Evolutionary conservation across 2,113 vertebrate genomes (phyloP), one percentile per base, ranked within the genome.

Genomic region (Amia ocellicauda): DNA sequence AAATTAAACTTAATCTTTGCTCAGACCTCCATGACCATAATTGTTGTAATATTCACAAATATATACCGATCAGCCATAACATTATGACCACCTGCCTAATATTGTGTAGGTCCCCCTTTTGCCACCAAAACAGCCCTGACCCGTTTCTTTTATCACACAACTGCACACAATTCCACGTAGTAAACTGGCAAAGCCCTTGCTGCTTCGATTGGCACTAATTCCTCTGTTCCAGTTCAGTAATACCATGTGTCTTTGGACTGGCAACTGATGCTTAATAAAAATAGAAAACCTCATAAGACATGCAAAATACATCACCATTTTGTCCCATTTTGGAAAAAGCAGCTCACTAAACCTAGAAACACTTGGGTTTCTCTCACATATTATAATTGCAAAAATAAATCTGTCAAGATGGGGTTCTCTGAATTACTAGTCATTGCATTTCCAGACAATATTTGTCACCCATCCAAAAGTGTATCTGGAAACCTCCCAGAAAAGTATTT

Each of bases 401-500:
- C 58, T 61, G 41, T 59, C 40, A 62, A 52, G 41, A 28, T 45
- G 19, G 51, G 58, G 61, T 60, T 62, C 40, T 60, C 64, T 58
- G 57, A 68, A 52, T 62, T 59, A 62, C 58, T 68, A 55, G 54
- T 61, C 31, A 45, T 29, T 13, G 58, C 65, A 61, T 47, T n/a
- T 45, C 22, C 63, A 64, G 56, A 61, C 41, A 43, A 56, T 43
- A 62, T 43, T 56, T 41, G 27, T 67, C 57, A 36, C 64, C 29
- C 31, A 29, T 53, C 52, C 60, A 49, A 61, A 56, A 42, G n/a
- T 52, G 40, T 23, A 28, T 36, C 29, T 42, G 14, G 36, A 43
- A 7, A 17, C 3, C 40, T 14, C 58, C 50, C 41, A 20, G 24
- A 50, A 50, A 36, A 36, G 16, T 7, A 50, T 50, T 50, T 50